Evolutionary conservation across 2,888 invertebrate genomes (phyloP).

Genomic region (Protonemura montana): DNA sequence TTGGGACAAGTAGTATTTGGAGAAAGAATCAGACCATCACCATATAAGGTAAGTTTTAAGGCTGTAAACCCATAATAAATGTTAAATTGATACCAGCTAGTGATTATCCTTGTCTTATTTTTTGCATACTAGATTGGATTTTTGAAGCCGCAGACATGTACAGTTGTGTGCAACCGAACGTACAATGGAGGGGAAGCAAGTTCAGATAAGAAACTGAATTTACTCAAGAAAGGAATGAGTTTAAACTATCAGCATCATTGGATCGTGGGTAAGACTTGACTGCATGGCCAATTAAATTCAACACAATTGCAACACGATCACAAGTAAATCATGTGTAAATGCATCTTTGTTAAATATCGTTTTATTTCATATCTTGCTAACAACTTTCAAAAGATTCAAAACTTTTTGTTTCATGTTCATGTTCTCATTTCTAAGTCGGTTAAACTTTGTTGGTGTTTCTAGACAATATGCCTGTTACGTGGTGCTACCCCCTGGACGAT

Average conservation of each 20-base stretch:
- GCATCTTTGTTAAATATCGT: too few species aligned
- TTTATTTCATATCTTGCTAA: too few species aligned
- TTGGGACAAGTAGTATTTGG: conserved; percentile 99
- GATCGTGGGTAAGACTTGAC: conserved; percentile 72
- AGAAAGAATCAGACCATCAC: conserved; percentile 95
- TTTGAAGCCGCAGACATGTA: conserved; percentile 73
- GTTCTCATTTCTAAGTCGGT: too few species aligned
- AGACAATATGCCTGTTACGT: conserved; percentile 99
- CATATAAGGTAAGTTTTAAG: conserved; percentile 74
- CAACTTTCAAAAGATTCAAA: too few species aligned
- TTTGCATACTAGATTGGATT: conserved; percentile 70
- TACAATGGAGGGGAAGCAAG: conserved; percentile 74
- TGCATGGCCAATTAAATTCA: too few species aligned
- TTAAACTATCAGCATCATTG: conserved; percentile 98
- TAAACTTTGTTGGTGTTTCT: not conserved
- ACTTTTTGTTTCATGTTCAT: too few species aligned
- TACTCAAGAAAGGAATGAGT: conserved; percentile 89
- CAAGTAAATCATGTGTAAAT: too few species aligned
- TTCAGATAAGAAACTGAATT: conserved; percentile 75
- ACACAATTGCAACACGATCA: too few species aligned
- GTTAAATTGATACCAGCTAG: conserved; percentile 60
- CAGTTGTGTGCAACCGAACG: conserved; percentile 69
- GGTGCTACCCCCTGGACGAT: conserved; percentile 84
- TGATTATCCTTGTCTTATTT: conserved; percentile 43
- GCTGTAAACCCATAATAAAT: conserved; percentile 78